Conservation (phyloP, 2,888 invertebrate genomes). For the Dicyrtoma fusca region DNA sequence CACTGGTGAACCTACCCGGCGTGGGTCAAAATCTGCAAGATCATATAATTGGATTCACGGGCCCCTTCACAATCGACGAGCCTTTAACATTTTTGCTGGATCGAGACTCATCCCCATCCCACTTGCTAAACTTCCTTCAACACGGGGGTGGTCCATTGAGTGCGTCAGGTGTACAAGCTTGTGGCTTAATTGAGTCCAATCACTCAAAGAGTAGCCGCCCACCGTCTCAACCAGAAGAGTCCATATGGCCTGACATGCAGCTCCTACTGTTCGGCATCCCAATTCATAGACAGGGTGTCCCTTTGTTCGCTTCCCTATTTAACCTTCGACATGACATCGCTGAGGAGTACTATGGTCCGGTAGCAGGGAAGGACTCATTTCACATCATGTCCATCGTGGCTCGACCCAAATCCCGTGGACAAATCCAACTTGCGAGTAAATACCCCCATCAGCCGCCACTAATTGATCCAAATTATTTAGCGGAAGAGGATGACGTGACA, state of each 20-base stretch:
- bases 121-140: conserved; percentile 42
- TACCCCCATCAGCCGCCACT: conserved; percentile 61
- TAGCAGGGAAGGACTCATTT: conserved; percentile 50
- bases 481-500: conserved; percentile 45
- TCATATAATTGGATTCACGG: conserved; percentile 45
- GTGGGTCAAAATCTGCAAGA: conserved; percentile 50
- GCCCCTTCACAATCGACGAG: conserved; percentile 48
- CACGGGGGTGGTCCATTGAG: conserved; percentile 48
- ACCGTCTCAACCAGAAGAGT: background rate
- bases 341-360: conserved; percentile 50
- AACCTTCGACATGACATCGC: conserved; percentile 47
- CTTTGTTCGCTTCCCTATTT: conserved; percentile 42
- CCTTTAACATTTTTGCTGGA: conserved; percentile 46
- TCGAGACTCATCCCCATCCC: conserved; percentile 41
- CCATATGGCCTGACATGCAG: conserved; percentile 39
- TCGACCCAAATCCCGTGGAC: conserved; percentile 61
- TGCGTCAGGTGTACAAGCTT: conserved; percentile 44
- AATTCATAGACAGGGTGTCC: conserved; percentile 41
- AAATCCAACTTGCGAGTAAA: conserved; percentile 59
- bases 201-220: background rate
- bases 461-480: conserved; percentile 62
- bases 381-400: conserved; percentile 50
- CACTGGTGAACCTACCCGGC: conserved; percentile 43
- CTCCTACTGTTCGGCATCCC: conserved; percentile 45
- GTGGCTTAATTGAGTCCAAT: conserved; percentile 45